These are phyloP conservation scores for Andrena camellia DNA, from an alignment of 2,888 invertebrate genomes.

Conservation along the genomic window DNA sequence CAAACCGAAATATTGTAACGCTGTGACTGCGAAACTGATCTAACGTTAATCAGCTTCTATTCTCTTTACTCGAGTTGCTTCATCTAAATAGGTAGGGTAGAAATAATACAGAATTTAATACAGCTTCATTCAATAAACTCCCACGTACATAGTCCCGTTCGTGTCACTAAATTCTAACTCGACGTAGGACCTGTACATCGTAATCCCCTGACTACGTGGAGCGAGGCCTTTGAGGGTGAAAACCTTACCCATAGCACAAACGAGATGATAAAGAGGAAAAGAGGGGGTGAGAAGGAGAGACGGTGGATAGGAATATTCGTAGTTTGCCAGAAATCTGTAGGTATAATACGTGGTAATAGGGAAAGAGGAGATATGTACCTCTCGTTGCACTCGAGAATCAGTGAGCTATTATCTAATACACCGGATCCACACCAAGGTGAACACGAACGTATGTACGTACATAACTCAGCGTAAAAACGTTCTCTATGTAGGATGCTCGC, in stretches of 20 bases:
- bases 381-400: conserved; percentile 14
- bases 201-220: conserved; percentile 72
- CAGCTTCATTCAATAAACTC: conserved; percentile 78
- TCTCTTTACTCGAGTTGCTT: conserved; percentile 52
- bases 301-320: conserved; percentile 27
- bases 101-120: conserved; percentile 78
- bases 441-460: no score
- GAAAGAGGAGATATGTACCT: conserved; percentile 42
- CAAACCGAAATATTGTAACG: conserved; percentile 8
- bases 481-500: no score
- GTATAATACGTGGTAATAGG: conserved; percentile 63
- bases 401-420: conserved; percentile 41
- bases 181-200: conserved; percentile 75
- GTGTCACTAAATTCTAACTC: conserved; percentile 80
- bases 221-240: conserved; percentile 74
- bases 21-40: conserved; percentile 52
- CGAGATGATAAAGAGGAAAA: conserved; percentile 38
- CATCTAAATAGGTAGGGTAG: conserved; percentile 56
- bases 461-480: no score
- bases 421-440: no score
- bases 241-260: conserved; percentile 60
- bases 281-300: conserved; percentile 9
- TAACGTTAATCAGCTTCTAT: conserved; percentile 57
- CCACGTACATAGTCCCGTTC: conserved; percentile 66
- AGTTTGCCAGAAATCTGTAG: conserved; percentile 65